Evolutionary conservation across 1,140 invertebrate genomes (phyloP).

Genomic region (Thrips palmi): DNA sequence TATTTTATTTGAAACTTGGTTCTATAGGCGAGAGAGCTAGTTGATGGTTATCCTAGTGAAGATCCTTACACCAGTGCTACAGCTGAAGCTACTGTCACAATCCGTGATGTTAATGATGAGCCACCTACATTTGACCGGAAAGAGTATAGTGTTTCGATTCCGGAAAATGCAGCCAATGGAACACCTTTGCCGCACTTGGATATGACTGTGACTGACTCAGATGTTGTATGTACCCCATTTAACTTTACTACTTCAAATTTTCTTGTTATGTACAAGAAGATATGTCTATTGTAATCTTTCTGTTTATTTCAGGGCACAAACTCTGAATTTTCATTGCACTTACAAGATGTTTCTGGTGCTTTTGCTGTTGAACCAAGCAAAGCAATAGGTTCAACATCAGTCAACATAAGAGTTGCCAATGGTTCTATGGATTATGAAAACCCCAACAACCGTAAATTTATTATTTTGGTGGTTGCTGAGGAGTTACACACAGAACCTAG

Average conservation of each 20-base stretch:
- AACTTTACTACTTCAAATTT: neutral
- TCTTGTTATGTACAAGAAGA: neutral
- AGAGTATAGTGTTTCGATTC: conserved; percentile 61
- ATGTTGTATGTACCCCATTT: conserved; percentile 41
- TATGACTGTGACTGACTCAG: conserved; percentile 71
- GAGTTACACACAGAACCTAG: conserved; percentile 55
- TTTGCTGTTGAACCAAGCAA: conserved; percentile 66
- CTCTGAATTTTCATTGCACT: conserved; percentile 53
- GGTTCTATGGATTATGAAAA: conserved; percentile 70
- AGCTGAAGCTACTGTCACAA: conserved; percentile 59
- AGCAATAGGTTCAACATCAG: conserved; percentile 58
- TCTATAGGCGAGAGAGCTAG: conserved; percentile 48
- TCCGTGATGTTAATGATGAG: conserved; percentile 87
- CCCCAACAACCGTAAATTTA: conserved; percentile 80
- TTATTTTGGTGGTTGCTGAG: conserved; percentile 68
- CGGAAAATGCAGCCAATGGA: conserved; percentile 63
- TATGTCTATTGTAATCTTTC: conserved; percentile 1
- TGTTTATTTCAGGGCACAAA: conserved; percentile 45
- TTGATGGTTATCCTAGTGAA: conserved; percentile 46
- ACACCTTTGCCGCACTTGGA: conserved; percentile 64
- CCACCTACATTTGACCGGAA: conserved; percentile 63
- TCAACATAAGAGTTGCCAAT: conserved; percentile 63
- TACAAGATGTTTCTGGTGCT: conserved; percentile 60
- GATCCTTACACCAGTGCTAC: conserved; percentile 43
- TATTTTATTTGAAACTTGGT: neutral